A percentile compares a stretch with the other conserved stretches of the same genome.
phyloP scores from a whole-genome alignment of 2,797 vertebrate genomes.

The Poecilia picta region DNA sequence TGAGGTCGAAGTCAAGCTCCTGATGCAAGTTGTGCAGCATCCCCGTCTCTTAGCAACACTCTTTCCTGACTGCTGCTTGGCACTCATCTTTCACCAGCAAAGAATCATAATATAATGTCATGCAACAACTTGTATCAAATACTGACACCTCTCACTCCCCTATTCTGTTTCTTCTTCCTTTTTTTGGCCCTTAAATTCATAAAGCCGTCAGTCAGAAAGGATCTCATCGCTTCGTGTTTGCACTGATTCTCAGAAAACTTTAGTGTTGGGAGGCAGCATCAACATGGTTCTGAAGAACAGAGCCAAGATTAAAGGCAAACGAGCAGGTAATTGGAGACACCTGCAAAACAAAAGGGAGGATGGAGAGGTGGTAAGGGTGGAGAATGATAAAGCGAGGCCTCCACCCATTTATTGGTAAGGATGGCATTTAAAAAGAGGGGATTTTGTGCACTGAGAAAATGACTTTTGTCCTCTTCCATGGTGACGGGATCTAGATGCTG shows the following conservation, averaged over 20 bases:
- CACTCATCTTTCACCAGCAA: conserved; percentile 94
- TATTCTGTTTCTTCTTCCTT: conserved; percentile 38
- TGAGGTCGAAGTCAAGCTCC: conserved; percentile 96
- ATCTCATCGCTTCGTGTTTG: not conserved
- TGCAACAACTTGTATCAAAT: conserved; percentile 90
- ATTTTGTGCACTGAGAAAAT: conserved; percentile 84
- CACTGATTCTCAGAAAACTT: conserved; percentile 26
- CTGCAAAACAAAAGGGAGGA: conserved; percentile 84
- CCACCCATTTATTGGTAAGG: conserved; percentile 81
- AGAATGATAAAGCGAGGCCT: conserved; percentile 77
- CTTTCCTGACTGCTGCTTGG: conserved; percentile 93
- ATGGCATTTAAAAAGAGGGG: conserved; percentile 76
- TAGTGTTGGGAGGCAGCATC: conserved; percentile 32
- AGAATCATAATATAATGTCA: conserved; percentile 96
- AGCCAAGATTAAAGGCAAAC: conserved; percentile 78
- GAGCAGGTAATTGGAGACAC: conserved; percentile 89
- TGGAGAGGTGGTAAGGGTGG: conserved; percentile 80
- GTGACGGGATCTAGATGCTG: conserved; percentile 92
- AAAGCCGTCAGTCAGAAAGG: conserved; percentile 8
- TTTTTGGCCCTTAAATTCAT: conserved; percentile 77
- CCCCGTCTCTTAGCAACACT: conserved; percentile 99
- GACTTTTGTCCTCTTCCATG: conserved; percentile 86
- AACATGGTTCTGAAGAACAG: conserved; percentile 67
- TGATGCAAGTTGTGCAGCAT: conserved; percentile 97
- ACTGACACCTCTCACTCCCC: conserved; percentile 54